Percentiles rank a stretch among this genome's conserved stretches.
These are phyloP conservation scores for Prosopocoilus inquinatus DNA, from an alignment of 2,888 invertebrate species.

Conservation along the genomic window DNA sequence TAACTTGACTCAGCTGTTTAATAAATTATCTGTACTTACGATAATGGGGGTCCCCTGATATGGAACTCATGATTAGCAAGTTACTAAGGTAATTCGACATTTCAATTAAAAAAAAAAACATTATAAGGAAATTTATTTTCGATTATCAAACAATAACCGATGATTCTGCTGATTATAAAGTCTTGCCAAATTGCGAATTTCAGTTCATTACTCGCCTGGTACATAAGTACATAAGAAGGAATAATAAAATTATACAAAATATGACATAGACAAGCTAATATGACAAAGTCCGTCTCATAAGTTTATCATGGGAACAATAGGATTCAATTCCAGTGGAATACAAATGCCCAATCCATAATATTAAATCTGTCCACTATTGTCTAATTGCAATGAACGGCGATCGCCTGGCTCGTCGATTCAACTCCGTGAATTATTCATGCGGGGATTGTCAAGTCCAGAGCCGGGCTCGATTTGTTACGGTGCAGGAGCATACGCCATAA, in stretches of 20 bases:
- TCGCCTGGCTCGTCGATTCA: constrained; percentile 39
- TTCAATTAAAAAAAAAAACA: too few relatives aligned
- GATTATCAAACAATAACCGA: too few relatives aligned
- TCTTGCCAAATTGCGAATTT: too few relatives aligned
- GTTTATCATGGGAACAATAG: constrained; percentile 46
- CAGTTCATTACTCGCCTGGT: too few relatives aligned
- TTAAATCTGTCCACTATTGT: constrained; percentile 48
- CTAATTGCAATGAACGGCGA: constrained; percentile 47
- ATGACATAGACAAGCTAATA: constrained; percentile 44
- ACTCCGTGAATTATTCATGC: constrained; percentile 40
- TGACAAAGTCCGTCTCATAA: constrained; percentile 45
- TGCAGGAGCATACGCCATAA: constrained; percentile 31
- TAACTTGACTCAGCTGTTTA: too few relatives aligned
- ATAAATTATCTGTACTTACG: too few relatives aligned
- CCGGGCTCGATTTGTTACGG: constrained; percentile 38
- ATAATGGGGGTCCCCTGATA: too few relatives aligned
- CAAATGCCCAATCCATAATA: constrained; percentile 47
- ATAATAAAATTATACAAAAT: constrained; percentile 28
- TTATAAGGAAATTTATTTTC: too few relatives aligned
- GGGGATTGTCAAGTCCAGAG: constrained; percentile 37
- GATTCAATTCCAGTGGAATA: constrained; percentile 45
- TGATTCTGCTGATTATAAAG: too few relatives aligned
- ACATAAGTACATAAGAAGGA: constrained; percentile 1
- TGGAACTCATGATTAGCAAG: too few relatives aligned
- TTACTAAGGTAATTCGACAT: too few relatives aligned